Base-by-base conservation (phyloP, 1,140 invertebrate genomes). In the Pachypsylla venusta region DNA sequence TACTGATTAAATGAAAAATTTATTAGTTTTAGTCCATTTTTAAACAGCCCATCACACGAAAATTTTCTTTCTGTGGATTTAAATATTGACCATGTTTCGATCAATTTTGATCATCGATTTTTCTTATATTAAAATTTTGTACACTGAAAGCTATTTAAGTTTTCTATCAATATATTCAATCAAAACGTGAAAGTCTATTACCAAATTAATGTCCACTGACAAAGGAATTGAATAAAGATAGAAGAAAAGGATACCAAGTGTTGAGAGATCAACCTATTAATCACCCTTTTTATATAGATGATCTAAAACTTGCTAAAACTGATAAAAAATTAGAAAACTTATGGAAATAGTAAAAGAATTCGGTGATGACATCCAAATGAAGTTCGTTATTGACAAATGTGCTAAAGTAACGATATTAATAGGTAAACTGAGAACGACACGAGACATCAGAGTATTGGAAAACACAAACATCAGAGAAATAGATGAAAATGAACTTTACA, bases 261-360 rank as follows among this genome's bases (percentile, higher is more conserved):
- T n/a, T 16, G 12, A 22, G 25, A 53, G 25, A 20, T 53, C 12
- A 58, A 58, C 7, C 20, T n/a, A 53, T 58, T 22, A 58, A 53
- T 25, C 35, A 58, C 22, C 25, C 42, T 19, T 58, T 58, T 22
- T 58, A 58, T 39, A 27, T 58, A 19, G 35, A 58, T 1, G 30
- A 48, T 26, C 20, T 58, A 19, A 58, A 58, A 22, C 35, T 58
- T 42, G 35, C 57, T 39, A 55, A 5, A 27, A 55, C n/a, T 22
- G 20, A 55, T n/a, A 16, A 55, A 24, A 22, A 55, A 12, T 4
- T 55, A 5, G 22, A 27, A 5, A 55, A 12, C 54, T 25, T 13
- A 19, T 55, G 10, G 25, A 5, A 27, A 27, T 25, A 25, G 54
- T 55, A n/a, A 55, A 55, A 55, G 25, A 10, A 10, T 55, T 55